Conservation (phyloP, 2,888 invertebrate genomes). For the Agriopis leucophaearia region DNA sequence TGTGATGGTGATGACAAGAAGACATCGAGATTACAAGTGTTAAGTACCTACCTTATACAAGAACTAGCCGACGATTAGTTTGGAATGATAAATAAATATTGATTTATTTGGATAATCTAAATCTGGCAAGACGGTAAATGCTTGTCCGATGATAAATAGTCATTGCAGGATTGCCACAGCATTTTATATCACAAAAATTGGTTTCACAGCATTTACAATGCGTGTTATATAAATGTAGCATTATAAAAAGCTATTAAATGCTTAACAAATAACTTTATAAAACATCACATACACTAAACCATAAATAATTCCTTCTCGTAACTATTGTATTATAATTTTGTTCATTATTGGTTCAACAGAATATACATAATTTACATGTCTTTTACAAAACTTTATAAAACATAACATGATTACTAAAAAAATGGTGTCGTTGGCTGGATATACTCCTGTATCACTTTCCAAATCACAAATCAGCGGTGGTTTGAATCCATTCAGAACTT, state of each 20-base stretch:
- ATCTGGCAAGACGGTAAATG: conserved; percentile 48
- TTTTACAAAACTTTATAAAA: conserved; percentile 5
- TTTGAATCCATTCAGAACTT: conserved; percentile 3
- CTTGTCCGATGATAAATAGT: conserved; percentile 31
- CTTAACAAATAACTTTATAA: not conserved
- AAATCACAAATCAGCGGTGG: conserved; percentile 25
- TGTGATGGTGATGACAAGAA: conserved; percentile 20
- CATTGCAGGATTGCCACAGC: conserved; percentile 18
- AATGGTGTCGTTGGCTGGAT: conserved; percentile 24
- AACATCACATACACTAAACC: conserved; percentile 18
- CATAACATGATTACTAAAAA: conserved; percentile 1
- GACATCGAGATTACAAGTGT: conserved; percentile 21
- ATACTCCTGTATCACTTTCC: conserved; percentile 24
- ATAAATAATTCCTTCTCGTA: conserved; percentile 1
- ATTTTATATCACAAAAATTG: conserved; percentile 30
- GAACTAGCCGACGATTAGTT: conserved; percentile 19
- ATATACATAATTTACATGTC: conserved; percentile 13
- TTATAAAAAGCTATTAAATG: conserved; percentile 9
- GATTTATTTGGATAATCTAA: conserved; percentile 20
- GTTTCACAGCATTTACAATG: conserved; percentile 35
- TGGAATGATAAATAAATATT: conserved; percentile 47
- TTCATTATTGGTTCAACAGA: conserved; percentile 8
- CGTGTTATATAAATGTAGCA: conserved; percentile 12
- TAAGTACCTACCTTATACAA: conserved; percentile 17
- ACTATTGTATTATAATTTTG: conserved; percentile 15